Conservation (phyloP, 2,113 vertebrate species). For the Hemichromis elongatus region DNA sequence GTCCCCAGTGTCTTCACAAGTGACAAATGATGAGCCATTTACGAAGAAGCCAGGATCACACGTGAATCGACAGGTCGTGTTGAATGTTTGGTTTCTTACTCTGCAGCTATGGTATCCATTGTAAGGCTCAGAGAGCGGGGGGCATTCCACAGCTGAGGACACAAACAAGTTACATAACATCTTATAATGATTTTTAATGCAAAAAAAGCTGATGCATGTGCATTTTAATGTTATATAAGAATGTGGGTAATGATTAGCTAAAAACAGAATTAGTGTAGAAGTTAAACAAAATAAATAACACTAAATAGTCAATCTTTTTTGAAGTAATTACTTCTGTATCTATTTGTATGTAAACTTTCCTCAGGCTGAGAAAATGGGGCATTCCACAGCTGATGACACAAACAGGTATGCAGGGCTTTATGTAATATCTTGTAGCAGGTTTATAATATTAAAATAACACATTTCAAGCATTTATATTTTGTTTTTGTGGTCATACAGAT, state of each 20-base stretch:
- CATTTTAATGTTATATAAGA: not conserved
- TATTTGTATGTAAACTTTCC: not conserved
- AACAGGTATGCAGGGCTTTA: not conserved
- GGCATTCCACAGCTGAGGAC: constrained; percentile 30
- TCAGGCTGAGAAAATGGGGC: not conserved
- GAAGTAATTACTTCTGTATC: not conserved
- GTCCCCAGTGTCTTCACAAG: constrained; percentile 12
- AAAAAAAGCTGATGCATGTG: not conserved
- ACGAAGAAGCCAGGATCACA: constrained; percentile 44
- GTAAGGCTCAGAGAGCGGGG: constrained; percentile 1
- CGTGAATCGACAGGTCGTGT: constrained; percentile 45
- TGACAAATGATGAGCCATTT: not conserved
- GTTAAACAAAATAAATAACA: accelerated
- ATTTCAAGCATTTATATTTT: not conserved
- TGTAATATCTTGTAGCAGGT: not conserved
- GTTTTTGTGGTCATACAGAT: not conserved
- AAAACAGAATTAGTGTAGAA: not conserved
- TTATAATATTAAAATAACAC: not conserved
- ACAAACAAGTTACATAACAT: not conserved
- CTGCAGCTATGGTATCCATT: constrained; percentile 38
- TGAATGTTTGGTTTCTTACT: constrained; percentile 1
- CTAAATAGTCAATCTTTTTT: not conserved
- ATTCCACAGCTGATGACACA: not conserved
- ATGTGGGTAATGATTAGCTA: not conserved
- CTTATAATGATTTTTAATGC: not conserved